Evolutionary conservation across 92 coral and sea anemone genomes (phyloP).

Genomic region (Scolanthus callimorphus): DNA sequence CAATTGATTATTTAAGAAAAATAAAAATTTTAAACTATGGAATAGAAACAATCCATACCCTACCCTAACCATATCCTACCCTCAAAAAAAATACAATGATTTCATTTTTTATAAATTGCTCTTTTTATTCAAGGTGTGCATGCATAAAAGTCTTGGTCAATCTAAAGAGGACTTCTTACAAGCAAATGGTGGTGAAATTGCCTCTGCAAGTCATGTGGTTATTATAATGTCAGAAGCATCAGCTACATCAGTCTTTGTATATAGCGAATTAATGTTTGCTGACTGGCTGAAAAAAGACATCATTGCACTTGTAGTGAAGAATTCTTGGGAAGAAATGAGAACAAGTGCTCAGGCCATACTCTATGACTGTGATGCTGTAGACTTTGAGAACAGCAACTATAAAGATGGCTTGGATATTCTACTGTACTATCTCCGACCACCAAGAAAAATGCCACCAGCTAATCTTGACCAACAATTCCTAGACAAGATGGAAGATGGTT

Average conservation of each 20-base stretch:
- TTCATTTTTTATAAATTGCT: too few relatives aligned
- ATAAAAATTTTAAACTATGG: too few relatives aligned
- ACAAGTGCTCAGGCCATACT: slow-evolving; percentile 71
- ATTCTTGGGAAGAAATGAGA: slow-evolving; percentile 72
- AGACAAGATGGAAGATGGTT: slow-evolving; percentile 74
- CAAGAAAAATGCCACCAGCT: slow-evolving; percentile 82
- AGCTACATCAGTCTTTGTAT: slow-evolving; percentile 77
- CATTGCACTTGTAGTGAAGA: slow-evolving; percentile 63
- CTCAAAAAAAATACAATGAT: too few relatives aligned
- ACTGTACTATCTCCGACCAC: slow-evolving; percentile 76
- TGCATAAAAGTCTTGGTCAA: slow-evolving; percentile 77
- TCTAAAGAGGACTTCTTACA: slow-evolving; percentile 79
- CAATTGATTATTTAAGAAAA: not conserved
- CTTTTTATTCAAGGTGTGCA: slow-evolving; percentile 69
- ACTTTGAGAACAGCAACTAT: slow-evolving; percentile 54
- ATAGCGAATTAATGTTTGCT: slow-evolving; percentile 76
- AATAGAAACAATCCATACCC: too few relatives aligned
- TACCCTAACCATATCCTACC: too few relatives aligned
- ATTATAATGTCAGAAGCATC: slow-evolving; percentile 66
- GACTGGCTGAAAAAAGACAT: slow-evolving; percentile 80
- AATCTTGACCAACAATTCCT: slow-evolving; percentile 85
- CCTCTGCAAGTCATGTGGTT: slow-evolving; percentile 56
- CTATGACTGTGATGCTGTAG: slow-evolving; percentile 76
- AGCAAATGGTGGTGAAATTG: slow-evolving; percentile 56
- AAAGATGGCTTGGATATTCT: slow-evolving; percentile 76